These are phyloP conservation scores for Actinostola sp. DNA, from an alignment of 92 coral and sea anemone genomes.

Conservation along the genomic window DNA sequence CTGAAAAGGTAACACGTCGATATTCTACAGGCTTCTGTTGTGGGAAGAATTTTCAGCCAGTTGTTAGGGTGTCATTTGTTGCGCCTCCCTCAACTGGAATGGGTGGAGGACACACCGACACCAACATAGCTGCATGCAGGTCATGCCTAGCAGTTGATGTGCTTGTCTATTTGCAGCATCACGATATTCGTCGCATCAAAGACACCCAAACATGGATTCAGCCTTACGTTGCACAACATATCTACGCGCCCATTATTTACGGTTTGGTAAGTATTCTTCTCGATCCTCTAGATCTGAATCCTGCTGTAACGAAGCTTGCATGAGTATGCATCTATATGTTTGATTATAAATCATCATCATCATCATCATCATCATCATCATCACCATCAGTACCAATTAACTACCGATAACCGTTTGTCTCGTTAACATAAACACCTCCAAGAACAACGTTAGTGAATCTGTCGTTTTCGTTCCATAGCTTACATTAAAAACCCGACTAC, in stretches of 20 bases:
- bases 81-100: neutral
- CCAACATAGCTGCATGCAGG: too few relatives aligned
- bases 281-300: too few relatives aligned
- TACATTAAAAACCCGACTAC: neutral
- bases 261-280: conserved; percentile 85
- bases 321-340: too few relatives aligned
- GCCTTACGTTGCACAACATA: conserved; percentile 72
- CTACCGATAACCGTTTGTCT: too few relatives aligned
- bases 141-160: neutral
- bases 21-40: too few relatives aligned
- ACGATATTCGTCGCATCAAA: conserved; percentile 83
- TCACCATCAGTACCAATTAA: too few relatives aligned
- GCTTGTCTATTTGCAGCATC: conserved; percentile 25
- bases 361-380: too few relatives aligned
- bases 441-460: too few relatives aligned
- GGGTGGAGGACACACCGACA: neutral
- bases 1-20: conserved; percentile 50
- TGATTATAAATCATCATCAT: too few relatives aligned
- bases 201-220: conserved; percentile 76
- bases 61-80: too few relatives aligned
- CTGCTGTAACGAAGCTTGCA: too few relatives aligned
- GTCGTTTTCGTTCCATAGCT: neutral
- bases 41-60: neutral
- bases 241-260: conserved; percentile 76
- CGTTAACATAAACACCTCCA: too few relatives aligned